phyloP scores from a whole-genome alignment of 2,888 invertebrate species.

The Xylophagus ater region DNA sequence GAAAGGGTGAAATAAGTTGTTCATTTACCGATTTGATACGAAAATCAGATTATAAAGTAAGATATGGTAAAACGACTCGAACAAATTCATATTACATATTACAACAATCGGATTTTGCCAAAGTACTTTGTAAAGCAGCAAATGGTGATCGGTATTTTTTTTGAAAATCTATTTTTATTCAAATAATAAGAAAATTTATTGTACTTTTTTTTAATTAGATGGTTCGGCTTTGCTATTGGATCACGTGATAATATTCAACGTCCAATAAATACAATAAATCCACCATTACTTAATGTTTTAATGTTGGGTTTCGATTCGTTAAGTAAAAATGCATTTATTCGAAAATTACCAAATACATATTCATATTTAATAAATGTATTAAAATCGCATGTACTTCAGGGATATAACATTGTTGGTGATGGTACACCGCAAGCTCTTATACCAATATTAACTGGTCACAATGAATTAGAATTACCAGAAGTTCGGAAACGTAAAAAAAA shows the following conservation, averaged over 20 bases:
- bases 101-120: constrained; percentile 58
- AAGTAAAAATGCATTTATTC: constrained; percentile 67
- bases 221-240: constrained; percentile 57
- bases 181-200: neutral
- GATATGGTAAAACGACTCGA: constrained; percentile 43
- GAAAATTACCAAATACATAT: constrained; percentile 67
- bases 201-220: constrained; percentile 31
- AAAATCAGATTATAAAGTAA: constrained; percentile 49
- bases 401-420: constrained; percentile 78
- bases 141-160: constrained; percentile 29
- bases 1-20: constrained; percentile 39
- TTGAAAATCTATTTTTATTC: neutral
- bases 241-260: constrained; percentile 40
- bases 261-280: constrained; percentile 28
- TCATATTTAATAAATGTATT: constrained; percentile 52
- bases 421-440: constrained; percentile 80
- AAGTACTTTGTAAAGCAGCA: constrained; percentile 48
- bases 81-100: constrained; percentile 50
- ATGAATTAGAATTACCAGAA: constrained; percentile 79
- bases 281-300: constrained; percentile 51
- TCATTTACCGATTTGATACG: constrained; percentile 59
- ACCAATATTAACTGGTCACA: constrained; percentile 75
- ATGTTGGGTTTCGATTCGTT: constrained; percentile 86
- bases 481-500: constrained; percentile 57
- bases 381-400: constrained; percentile 53